Evolutionary conservation across 2,888 invertebrate species (phyloP).

Genomic region (Coremacera marginata): DNA sequence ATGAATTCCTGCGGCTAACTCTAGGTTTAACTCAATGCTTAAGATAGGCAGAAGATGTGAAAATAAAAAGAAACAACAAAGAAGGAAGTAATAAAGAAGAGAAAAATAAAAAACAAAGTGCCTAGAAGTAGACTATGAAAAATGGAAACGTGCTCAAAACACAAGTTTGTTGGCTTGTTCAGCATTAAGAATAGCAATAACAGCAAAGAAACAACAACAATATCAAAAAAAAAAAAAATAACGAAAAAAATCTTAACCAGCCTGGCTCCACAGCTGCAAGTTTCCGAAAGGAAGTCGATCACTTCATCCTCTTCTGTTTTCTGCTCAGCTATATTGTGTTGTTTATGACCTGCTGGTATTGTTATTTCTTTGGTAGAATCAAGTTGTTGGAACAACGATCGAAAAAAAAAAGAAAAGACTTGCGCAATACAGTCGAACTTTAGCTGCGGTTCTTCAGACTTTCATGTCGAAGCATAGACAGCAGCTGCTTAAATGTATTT

Average conservation of each 20-base stretch:
- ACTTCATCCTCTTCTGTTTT: not conserved
- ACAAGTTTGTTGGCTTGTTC: slow-evolving; percentile 17
- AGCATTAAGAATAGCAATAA: not conserved
- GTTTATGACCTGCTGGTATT: not conserved
- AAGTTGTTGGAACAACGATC: not conserved
- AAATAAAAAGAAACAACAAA: not conserved
- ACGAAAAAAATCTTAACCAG: not conserved
- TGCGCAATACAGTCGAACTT: too few relatives aligned
- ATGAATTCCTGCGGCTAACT: slow-evolving; percentile 11
- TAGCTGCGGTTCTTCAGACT: not conserved
- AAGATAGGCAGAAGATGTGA: not conserved
- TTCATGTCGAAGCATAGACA: not conserved
- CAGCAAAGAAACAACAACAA: slow-evolving; percentile 18
- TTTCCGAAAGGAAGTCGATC: not conserved
- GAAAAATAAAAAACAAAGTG: slow-evolving; percentile 14
- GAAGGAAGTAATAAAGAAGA: not conserved
- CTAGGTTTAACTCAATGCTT: not conserved
- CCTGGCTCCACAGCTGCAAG: slow-evolving; percentile 22
- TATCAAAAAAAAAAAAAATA: not conserved
- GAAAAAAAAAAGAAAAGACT: not conserved
- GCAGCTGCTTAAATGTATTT: too few relatives aligned
- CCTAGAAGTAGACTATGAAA: slow-evolving; percentile 20
- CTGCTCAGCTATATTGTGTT: not conserved
- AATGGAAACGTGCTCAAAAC: not conserved
- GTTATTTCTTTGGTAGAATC: not conserved